Percentiles rank a stretch among this genome's conserved stretches.
phyloP scores from a whole-genome alignment of 2,888 invertebrate species.

The Pammene fasciana region DNA sequence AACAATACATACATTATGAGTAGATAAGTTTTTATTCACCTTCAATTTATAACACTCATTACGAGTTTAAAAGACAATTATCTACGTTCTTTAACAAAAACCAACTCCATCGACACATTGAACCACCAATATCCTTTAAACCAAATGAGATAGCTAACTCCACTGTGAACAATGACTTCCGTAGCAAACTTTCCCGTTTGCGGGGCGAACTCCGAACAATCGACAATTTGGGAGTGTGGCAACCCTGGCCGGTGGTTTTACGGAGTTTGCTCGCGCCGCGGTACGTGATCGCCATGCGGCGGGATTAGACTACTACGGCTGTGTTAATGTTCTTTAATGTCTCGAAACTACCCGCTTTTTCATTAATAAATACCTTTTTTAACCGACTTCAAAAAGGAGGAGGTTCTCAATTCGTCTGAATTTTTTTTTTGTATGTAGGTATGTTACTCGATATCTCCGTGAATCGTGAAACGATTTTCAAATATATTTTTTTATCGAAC shows the following conservation, averaged over 20 bases:
- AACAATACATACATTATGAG: no score
- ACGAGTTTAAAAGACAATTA: neutral
- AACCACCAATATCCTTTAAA: slow-evolving; percentile 12
- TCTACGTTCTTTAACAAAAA: neutral
- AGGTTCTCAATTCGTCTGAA: no score
- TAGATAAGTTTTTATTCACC: neutral
- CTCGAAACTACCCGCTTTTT: slow-evolving; percentile 38
- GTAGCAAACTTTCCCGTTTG: slow-evolving; percentile 46
- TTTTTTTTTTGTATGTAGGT: no score
- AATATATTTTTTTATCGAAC: no score
- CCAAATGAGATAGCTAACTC: slow-evolving; percentile 24
- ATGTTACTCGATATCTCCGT: no score
- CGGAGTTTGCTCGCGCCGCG: slow-evolving; percentile 48
- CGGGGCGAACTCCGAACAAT: slow-evolving; percentile 30
- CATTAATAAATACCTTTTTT: no score
- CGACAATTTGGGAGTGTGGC: slow-evolving; percentile 31
- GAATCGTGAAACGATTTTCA: no score
- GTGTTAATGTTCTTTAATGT: slow-evolving; percentile 51
- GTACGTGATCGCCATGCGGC: slow-evolving; percentile 70
- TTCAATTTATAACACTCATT: neutral
- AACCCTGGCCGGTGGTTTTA: slow-evolving; percentile 41
- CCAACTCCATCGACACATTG: neutral
- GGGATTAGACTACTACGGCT: slow-evolving; percentile 55
- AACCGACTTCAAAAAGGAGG: no score
- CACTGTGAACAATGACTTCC: slow-evolving; percentile 27